Evolutionary conservation across 2,888 invertebrate species (phyloP).

Genomic region (Drosophila formosana): DNA sequence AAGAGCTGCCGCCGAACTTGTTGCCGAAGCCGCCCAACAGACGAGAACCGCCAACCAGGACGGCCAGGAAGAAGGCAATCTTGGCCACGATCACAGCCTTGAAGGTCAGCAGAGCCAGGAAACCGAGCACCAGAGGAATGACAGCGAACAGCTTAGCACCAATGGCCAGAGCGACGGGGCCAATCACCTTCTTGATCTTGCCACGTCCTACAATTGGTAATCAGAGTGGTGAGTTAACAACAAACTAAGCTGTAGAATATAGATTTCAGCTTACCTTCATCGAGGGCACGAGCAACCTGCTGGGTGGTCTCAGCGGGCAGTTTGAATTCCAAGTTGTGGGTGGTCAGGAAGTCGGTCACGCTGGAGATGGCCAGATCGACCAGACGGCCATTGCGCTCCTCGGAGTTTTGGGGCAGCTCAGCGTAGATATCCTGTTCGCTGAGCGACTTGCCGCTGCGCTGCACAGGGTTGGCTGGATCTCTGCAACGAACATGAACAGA

Average conservation of each 20-base stretch:
- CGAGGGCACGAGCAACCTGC: slow-evolving; percentile 89
- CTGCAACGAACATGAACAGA: slow-evolving; percentile 67
- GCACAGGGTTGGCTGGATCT: slow-evolving; percentile 81
- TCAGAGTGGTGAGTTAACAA: background rate
- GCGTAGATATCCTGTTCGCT: slow-evolving; percentile 86
- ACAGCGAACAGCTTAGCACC: slow-evolving; percentile 91
- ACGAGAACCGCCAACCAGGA: slow-evolving; percentile 89
- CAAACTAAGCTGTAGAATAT: background rate
- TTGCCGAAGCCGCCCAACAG: slow-evolving; percentile 87
- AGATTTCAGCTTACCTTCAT: slow-evolving; percentile 89
- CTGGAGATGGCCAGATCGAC: slow-evolving; percentile 87
- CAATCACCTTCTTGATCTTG: slow-evolving; percentile 91
- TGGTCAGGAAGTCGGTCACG: slow-evolving; percentile 87
- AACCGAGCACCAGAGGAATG: slow-evolving; percentile 89
- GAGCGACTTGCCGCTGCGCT: slow-evolving; percentile 84
- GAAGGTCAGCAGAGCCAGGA: slow-evolving; percentile 89
- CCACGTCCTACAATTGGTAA: slow-evolving; percentile 87
- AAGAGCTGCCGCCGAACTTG: slow-evolving; percentile 79
- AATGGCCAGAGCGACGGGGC: slow-evolving; percentile 89
- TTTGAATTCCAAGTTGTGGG: slow-evolving; percentile 89
- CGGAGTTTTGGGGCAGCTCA: slow-evolving; percentile 86
- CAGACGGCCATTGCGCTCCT: slow-evolving; percentile 87
- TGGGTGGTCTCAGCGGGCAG: slow-evolving; percentile 89
- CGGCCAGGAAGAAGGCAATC: slow-evolving; percentile 90
- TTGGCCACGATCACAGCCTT: slow-evolving; percentile 93